phyloP scores from a whole-genome alignment of 2,113 vertebrate species.

The Hiodon alosoides region DNA sequence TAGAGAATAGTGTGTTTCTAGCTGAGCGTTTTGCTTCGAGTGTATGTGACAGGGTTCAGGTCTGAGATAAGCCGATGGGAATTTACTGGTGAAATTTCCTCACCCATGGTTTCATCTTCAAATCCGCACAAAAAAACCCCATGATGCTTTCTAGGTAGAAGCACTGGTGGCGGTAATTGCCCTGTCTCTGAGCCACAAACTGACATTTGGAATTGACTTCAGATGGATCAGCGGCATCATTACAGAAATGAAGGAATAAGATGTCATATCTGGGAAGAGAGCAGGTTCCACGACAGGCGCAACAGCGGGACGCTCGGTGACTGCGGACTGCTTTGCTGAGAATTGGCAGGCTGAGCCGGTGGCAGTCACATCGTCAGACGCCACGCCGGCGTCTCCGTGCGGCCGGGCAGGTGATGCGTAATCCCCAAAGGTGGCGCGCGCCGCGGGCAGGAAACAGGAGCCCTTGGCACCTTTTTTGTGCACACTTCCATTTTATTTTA shows the following conservation, averaged over 20 bases:
- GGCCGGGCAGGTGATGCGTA: not conserved
- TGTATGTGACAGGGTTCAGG: too few species aligned
- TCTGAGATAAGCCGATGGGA: too few species aligned
- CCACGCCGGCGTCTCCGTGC: not conserved
- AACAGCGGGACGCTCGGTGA: not conserved
- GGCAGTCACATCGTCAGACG: not conserved
- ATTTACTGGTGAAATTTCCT: too few species aligned
- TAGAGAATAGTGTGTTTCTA: too few species aligned
- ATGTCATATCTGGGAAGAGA: not conserved
- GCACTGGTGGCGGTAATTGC: not conserved
- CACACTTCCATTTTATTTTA: conserved; percentile 36
- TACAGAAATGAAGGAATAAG: not conserved
- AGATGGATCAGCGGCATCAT: not conserved
- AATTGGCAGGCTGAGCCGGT: not conserved
- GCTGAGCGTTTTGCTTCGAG: too few species aligned
- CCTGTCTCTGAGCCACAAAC: not conserved
- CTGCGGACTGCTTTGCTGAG: not conserved
- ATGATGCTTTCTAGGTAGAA: not conserved
- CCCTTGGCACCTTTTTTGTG: conserved; percentile 3
- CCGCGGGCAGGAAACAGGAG: not conserved
- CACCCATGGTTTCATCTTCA: too few species aligned
- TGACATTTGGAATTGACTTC: not conserved
- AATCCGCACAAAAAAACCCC: not conserved
- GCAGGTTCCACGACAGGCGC: not conserved
- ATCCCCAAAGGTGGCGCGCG: not conserved